phyloP scores from a whole-genome alignment of 2,797 vertebrate genomes.

The Mus caroli region DNA sequence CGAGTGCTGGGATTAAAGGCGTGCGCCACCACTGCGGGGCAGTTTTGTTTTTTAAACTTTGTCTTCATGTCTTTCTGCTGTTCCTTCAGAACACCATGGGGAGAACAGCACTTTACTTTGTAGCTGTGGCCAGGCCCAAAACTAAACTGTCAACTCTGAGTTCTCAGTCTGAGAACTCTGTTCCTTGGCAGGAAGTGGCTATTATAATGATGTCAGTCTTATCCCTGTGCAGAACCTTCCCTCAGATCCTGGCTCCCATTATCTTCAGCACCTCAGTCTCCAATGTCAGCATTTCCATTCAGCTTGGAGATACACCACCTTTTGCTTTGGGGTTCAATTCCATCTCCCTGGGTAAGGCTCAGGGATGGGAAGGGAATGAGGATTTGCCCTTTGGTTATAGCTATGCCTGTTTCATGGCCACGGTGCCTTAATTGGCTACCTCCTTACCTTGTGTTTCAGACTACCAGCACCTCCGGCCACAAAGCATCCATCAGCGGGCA shows the following conservation, averaged over 20 bases:
- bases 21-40: no score
- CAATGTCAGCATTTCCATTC: constrained; percentile 96
- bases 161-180: constrained; percentile 30
- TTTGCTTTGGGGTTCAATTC: constrained; percentile 98
- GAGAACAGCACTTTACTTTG: constrained; percentile 24
- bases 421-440: not conserved
- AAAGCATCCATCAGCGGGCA: constrained; percentile 92
- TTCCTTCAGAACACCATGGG: constrained; percentile 29
- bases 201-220: not conserved
- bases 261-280: constrained; percentile 94
- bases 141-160: not conserved
- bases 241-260: constrained; percentile 94
- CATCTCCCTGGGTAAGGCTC: constrained; percentile 91
- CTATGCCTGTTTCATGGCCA: not conserved
- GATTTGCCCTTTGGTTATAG: constrained; percentile 48
- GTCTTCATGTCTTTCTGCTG: constrained; percentile 5
- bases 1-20: no score
- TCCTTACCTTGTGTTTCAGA: constrained; percentile 81
- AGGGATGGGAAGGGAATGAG: not conserved
- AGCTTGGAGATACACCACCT: constrained; percentile 96
- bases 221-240: constrained; percentile 89
- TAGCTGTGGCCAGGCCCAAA: constrained; percentile 8
- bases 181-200: constrained; percentile 31
- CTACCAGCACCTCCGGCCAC: constrained; percentile 90
- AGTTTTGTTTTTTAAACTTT: not conserved